A percentile compares a stretch with the other conserved stretches of the same genome.
phyloP scores from a whole-genome alignment of 2,113 vertebrate species.

The Callipepla squamata region DNA sequence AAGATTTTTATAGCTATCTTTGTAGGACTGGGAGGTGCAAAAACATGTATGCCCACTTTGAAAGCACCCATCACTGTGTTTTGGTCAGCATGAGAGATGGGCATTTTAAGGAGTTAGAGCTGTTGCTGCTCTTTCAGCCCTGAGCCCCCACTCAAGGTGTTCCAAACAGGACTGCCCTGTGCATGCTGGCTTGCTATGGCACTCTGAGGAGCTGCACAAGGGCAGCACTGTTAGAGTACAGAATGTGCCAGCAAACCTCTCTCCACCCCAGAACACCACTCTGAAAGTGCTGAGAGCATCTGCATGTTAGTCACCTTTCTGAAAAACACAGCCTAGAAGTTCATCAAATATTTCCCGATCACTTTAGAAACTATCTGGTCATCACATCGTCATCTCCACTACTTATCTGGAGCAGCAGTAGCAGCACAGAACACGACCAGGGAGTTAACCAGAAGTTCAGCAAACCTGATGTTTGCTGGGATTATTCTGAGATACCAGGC shows the following conservation, averaged over 20 bases:
- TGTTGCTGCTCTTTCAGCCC: not conserved
- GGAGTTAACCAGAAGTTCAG: not conserved
- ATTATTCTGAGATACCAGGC: not conserved
- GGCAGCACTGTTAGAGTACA: fast-evolving
- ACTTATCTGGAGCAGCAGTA: not conserved
- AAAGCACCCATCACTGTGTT: not conserved
- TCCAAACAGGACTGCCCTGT: not conserved
- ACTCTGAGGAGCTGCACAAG: not conserved
- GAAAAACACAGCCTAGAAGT: not conserved
- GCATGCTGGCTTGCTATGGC: not conserved
- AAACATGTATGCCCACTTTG: fast-evolving
- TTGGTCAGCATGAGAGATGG: not conserved
- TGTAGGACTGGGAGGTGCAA: not conserved
- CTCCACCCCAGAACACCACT: not conserved
- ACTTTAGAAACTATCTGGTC: not conserved
- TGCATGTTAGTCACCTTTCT: not conserved
- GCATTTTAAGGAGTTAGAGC: not conserved
- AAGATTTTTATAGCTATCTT: not conserved
- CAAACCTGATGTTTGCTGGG: not conserved
- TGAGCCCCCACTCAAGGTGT: not conserved
- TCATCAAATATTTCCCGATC: not conserved
- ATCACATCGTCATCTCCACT: not conserved
- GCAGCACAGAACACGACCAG: not conserved
- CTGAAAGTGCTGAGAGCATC: not conserved
- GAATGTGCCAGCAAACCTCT: not conserved